Conservation (phyloP, 1,140 invertebrate genomes). For the Drosophila navojoa region DNA sequence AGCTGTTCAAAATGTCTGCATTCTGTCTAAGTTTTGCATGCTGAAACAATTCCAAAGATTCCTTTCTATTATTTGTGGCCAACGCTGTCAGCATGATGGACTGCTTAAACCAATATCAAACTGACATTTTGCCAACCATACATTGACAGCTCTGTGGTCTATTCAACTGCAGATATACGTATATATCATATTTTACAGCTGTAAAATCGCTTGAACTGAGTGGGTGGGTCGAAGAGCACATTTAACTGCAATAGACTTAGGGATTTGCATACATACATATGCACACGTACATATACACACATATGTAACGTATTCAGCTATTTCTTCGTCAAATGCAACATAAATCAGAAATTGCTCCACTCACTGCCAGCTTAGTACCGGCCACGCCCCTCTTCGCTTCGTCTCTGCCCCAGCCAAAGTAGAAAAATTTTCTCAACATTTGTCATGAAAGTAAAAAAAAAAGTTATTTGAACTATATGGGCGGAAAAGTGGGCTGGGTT, state of each 20-base stretch:
- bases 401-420: conserved; percentile 38
- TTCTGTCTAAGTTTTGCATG: no score
- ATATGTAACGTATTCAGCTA: conserved; percentile 54
- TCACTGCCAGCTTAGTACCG: neutral
- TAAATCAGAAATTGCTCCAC: conserved; percentile 45
- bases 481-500: neutral
- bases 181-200: neutral
- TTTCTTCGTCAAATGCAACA: conserved; percentile 28
- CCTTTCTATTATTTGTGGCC: no score
- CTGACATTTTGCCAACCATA: conserved; percentile 31
- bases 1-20: no score
- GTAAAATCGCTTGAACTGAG: conserved; percentile 53
- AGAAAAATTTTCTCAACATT: conserved; percentile 38
- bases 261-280: neutral
- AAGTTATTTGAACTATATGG: conserved; percentile 60
- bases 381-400: neutral
- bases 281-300: neutral
- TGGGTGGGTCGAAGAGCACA: conserved; percentile 37
- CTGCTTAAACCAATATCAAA: conserved; percentile 24
- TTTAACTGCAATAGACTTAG: conserved; percentile 26
- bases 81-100: no score
- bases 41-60: no score
- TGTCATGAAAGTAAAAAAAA: conserved; percentile 42
- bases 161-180: neutral
- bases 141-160: conserved; percentile 15